Percentiles rank a stretch among this genome's conserved stretches.
Conservation (phyloP, 2,797 vertebrate genomes). For the Orestias chungarensis region DNA sequence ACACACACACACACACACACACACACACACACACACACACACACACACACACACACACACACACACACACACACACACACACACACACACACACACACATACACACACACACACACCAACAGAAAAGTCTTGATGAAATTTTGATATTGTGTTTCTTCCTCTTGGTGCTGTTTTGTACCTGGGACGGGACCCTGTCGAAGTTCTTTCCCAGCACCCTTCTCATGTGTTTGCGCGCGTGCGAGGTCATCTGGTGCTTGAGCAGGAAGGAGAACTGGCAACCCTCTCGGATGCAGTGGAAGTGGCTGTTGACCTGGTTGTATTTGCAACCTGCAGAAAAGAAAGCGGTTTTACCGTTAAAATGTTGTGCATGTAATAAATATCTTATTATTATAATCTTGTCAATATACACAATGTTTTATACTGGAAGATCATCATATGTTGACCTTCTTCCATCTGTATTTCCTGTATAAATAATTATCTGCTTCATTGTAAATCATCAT, state of each 20-base stretch:
- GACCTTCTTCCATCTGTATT: not conserved
- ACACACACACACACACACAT: too few species aligned
- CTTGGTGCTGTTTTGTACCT: constrained; percentile 77
- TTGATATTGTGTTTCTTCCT: constrained; percentile 11
- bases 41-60: too few species aligned
- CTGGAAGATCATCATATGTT: not conserved
- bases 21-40: too few species aligned
- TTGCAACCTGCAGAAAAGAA: constrained; percentile 87
- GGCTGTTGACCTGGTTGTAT: constrained; percentile 99
- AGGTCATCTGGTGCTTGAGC: constrained; percentile 99
- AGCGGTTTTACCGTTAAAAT: not conserved
- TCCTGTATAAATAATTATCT: not conserved
- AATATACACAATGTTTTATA: too few species aligned
- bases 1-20: too few species aligned
- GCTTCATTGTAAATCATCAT: not conserved
- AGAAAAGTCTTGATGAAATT: not conserved
- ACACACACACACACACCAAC: not conserved
- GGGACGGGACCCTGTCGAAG: constrained; percentile 94
- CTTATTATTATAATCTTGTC: too few species aligned
- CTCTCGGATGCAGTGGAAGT: constrained; percentile 99
- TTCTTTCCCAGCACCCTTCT: constrained; percentile 98
- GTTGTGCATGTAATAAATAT: too few species aligned
- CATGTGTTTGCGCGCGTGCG: constrained; percentile 98
- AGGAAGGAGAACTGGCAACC: constrained; percentile 99
- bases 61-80: too few species aligned